Conservation (phyloP, 2,113 vertebrate genomes). For the Notothenia rossii region DNA sequence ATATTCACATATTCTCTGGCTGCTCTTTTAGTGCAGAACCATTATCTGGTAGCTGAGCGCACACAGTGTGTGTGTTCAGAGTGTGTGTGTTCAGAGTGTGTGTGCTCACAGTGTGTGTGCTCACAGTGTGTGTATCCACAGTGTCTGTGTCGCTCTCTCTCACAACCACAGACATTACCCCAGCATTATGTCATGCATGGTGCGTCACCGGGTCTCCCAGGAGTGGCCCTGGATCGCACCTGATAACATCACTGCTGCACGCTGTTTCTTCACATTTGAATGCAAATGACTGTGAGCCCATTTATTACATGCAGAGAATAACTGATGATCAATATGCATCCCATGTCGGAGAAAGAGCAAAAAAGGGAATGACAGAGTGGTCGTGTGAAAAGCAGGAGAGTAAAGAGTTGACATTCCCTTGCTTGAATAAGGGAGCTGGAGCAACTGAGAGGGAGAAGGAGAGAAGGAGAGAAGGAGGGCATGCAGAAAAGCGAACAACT, state of each 20-base stretch:
- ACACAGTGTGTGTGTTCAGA: constrained; percentile 32
- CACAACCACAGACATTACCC: constrained; percentile 63
- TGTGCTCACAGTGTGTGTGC: too few relatives aligned
- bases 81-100: not conserved
- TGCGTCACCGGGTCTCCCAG: constrained; percentile 79
- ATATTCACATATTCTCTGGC: not conserved
- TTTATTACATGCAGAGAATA: constrained; percentile 18
- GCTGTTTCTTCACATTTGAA: constrained; percentile 39
- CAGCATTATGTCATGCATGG: constrained; percentile 71
- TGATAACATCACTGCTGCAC: constrained; percentile 62
- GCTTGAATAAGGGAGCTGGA: constrained; percentile 4
- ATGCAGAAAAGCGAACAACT: constrained; percentile 60
- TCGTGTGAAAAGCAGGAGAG: not conserved
- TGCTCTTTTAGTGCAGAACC: constrained; percentile 14
- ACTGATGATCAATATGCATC: not conserved
- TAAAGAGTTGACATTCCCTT: constrained; percentile 4
- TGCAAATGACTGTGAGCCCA: not conserved
- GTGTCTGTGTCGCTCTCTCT: constrained; percentile 27
- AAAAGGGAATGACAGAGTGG: not conserved
- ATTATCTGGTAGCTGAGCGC: constrained; percentile 20
- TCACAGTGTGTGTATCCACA: constrained; percentile 30
- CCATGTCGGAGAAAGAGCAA: not conserved
- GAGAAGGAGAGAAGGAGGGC: constrained; percentile 29
- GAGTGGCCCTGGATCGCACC: constrained; percentile 69
- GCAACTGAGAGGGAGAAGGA: constrained; percentile 18